phyloP scores from a whole-genome alignment of 1,140 invertebrate genomes.

The Hydropsyche tenuis region DNA sequence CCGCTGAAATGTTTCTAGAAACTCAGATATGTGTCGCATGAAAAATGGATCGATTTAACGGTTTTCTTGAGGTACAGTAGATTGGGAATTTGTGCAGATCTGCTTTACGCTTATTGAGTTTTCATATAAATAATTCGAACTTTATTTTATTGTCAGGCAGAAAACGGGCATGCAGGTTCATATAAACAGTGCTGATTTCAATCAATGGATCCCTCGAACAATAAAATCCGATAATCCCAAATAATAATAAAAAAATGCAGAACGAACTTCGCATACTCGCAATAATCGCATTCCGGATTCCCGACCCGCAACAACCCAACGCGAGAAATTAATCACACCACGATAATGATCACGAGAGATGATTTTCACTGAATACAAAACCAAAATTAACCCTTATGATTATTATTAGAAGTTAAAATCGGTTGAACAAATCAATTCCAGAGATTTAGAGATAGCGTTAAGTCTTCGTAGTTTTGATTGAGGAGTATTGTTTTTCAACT shows the following conservation, averaged over 20 bases:
- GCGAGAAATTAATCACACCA: slow-evolving; percentile 43
- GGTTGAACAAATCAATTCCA: too few relatives aligned
- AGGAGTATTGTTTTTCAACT: slow-evolving; percentile 6
- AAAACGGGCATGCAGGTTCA: too few relatives aligned
- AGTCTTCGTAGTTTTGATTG: slow-evolving; percentile 38
- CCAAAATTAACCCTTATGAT: too few relatives aligned
- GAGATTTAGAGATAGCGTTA: too few relatives aligned
- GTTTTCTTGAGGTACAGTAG: too few relatives aligned
- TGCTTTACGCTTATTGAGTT: too few relatives aligned
- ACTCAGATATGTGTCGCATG: neutral
- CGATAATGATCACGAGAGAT: slow-evolving; percentile 47
- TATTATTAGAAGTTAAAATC: too few relatives aligned
- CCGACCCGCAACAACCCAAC: slow-evolving; percentile 6
- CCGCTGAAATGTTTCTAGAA: neutral
- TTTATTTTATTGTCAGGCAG: too few relatives aligned
- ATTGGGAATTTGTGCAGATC: too few relatives aligned
- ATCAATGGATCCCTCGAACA: neutral
- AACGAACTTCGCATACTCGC: slow-evolving; percentile 1
- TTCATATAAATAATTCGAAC: too few relatives aligned
- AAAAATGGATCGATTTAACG: neutral
- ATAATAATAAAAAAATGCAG: neutral
- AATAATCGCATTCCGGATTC: slow-evolving; percentile 31
- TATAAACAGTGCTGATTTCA: too few relatives aligned
- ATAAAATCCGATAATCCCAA: slow-evolving; percentile 5
- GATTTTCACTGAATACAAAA: slow-evolving; percentile 41